Conservation (phyloP, 2,888 invertebrate genomes). For the Lucinisca nassula region DNA sequence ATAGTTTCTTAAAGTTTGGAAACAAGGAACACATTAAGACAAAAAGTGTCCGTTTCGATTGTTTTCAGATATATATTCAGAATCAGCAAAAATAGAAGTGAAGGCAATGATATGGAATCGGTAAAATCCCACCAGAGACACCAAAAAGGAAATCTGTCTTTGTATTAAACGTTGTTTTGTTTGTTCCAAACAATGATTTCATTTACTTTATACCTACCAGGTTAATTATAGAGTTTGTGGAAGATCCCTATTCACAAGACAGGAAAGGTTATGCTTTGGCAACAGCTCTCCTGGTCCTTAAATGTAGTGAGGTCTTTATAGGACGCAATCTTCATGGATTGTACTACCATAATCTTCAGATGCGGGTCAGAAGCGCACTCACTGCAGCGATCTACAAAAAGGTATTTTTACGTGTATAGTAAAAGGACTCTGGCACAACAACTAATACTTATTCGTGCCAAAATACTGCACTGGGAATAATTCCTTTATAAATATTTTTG, state of each 20-base stretch:
- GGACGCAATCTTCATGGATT: background rate
- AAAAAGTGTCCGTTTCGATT: no score
- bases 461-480: background rate
- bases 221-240: background rate
- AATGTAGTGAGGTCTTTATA: background rate
- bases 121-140: no score
- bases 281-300: background rate
- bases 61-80: no score
- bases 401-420: background rate
- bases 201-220: constrained; percentile 46
- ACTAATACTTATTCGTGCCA: background rate
- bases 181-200: no score
- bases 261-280: background rate
- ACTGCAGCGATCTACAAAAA: background rate
- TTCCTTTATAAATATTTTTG: background rate
- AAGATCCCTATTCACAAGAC: background rate
- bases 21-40: no score
- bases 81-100: no score
- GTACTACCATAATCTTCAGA: background rate
- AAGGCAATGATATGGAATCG: no score
- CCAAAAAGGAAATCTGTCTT: no score
- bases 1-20: no score
- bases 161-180: no score
- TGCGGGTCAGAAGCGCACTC: background rate
- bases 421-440: background rate